Evolutionary conservation across 2,797 vertebrate species (phyloP).

Genomic region (Epinephelus malabaricus): DNA sequence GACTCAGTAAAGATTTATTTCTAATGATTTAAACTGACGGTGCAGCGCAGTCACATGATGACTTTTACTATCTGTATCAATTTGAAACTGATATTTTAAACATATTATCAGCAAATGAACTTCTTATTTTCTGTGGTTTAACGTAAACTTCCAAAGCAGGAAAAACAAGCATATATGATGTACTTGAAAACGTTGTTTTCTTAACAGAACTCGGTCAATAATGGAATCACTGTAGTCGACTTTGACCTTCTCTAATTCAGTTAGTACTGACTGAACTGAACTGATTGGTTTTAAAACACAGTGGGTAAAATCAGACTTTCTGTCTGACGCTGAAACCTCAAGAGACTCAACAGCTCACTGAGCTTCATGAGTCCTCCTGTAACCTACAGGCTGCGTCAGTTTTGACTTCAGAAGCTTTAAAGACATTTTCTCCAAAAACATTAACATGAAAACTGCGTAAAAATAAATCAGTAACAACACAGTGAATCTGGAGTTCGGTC

Average conservation of each 20-base stretch:
- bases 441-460: background rate
- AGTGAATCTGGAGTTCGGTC: background rate
- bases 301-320: background rate
- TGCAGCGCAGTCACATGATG: background rate
- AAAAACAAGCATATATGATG: background rate
- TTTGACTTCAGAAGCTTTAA: background rate
- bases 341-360: background rate
- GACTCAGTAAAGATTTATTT: background rate
- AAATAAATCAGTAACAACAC: background rate
- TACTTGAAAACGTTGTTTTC: too few species aligned
- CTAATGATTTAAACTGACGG: background rate
- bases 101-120: background rate
- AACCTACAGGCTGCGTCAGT: background rate
- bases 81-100: background rate
- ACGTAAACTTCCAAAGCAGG: background rate
- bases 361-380: background rate
- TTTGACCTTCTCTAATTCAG: conserved; percentile 13
- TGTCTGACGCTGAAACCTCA: background rate
- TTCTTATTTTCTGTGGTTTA: background rate
- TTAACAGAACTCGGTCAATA: background rate
- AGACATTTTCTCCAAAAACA: background rate
- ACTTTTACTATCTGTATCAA: background rate
- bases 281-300: conserved; percentile 29
- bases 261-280: conserved; percentile 23
- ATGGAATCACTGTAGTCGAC: conserved; percentile 3